Conservation (phyloP, 2,888 invertebrate genomes). For the Sphinx pinastri region DNA sequence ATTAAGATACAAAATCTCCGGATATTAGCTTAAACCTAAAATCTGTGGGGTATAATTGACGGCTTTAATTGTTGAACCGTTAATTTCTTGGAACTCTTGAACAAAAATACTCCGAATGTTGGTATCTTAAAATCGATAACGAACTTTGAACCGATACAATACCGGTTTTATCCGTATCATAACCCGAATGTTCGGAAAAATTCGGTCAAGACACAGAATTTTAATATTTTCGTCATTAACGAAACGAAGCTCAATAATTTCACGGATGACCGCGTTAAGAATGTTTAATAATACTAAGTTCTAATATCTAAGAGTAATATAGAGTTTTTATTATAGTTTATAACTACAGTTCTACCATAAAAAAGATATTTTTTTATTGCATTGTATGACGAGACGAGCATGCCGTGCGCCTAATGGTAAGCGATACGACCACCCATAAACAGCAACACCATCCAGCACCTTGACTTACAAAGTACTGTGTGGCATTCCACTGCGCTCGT, state of each 20-base stretch:
- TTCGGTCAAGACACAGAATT: slow-evolving; percentile 24
- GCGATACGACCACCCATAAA: no score
- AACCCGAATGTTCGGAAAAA: slow-evolving; percentile 15
- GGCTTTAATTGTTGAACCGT: slow-evolving; percentile 8
- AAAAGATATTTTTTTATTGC: no score
- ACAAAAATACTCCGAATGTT: neutral
- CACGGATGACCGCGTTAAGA: slow-evolving; percentile 1
- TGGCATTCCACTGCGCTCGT: no score
- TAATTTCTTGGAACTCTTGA: neutral
- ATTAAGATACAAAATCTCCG: slow-evolving; percentile 7
- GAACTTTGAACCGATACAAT: slow-evolving; percentile 7
- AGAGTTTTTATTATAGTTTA: neutral
- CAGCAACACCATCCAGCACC: no score
- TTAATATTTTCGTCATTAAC: slow-evolving; percentile 19
- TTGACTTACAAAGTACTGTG: no score
- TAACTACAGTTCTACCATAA: neutral
- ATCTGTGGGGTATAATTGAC: slow-evolving; percentile 4
- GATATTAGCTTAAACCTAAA: slow-evolving; percentile 7
- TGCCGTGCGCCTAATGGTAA: no score
- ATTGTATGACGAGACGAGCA: no score
- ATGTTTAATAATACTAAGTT: neutral
- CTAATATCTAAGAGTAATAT: neutral
- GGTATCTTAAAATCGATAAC: slow-evolving; percentile 4
- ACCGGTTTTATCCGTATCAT: slow-evolving; percentile 20
- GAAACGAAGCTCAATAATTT: slow-evolving; percentile 1